A percentile compares a stretch with the other conserved stretches of the same genome.
These are phyloP conservation scores for Cacoxenus indagator DNA, from an alignment of 2,888 invertebrate genomes.

Conservation along the genomic window DNA sequence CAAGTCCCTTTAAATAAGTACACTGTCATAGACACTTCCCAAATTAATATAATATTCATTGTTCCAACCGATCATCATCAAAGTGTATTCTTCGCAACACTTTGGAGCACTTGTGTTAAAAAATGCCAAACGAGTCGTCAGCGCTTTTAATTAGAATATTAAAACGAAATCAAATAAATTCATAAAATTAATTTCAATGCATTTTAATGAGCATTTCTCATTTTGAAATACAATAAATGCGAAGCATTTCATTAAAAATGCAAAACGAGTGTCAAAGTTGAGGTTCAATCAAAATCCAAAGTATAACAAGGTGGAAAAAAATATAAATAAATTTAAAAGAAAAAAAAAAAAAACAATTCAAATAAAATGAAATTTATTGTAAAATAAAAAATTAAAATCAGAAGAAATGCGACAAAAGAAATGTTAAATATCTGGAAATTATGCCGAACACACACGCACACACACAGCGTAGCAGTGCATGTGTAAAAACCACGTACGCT, in stretches of 20 bases:
- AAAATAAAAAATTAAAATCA: conserved; percentile 21
- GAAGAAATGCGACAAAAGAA: conserved; percentile 42
- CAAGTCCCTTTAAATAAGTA: too few species aligned
- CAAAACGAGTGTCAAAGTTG: conserved; percentile 49
- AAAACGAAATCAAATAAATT: conserved; percentile 47
- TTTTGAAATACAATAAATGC: conserved; percentile 1
- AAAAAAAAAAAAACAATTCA: conserved; percentile 43
- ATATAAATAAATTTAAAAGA: neutral
- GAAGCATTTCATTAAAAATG: conserved; percentile 44
- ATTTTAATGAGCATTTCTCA: conserved; percentile 24
- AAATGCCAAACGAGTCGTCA: neutral
- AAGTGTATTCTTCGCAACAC: too few species aligned
- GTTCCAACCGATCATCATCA: too few species aligned
- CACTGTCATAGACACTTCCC: too few species aligned
- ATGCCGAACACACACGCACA: conserved; percentile 22
- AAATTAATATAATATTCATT: too few species aligned
- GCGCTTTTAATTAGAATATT: conserved; percentile 47
- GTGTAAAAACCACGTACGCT: conserved; percentile 27
- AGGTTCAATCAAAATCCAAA: conserved; percentile 60
- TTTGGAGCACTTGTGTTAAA: too few species aligned
- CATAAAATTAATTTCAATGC: conserved; percentile 31
- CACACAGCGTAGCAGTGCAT: conserved; percentile 2
- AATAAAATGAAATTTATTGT: conserved; percentile 36
- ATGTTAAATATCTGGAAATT: conserved; percentile 34
- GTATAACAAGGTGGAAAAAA: conserved; percentile 49